Conservation (phyloP, 1,140 invertebrate genomes). For the Chrysopa pallens region DNA sequence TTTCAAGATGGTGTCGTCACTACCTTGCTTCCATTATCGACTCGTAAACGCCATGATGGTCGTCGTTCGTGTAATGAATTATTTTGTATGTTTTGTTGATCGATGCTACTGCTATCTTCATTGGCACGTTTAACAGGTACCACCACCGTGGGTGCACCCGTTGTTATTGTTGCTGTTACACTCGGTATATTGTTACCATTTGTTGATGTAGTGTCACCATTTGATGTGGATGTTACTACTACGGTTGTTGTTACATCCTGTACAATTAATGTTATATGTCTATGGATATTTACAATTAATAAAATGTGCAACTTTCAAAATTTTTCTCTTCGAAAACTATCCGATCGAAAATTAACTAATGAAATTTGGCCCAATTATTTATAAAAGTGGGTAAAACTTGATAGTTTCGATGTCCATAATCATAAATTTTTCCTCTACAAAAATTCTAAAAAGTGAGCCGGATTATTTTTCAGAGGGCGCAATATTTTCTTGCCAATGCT, state of each 20-base stretch:
- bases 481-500: too few relatives aligned
- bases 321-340: too few relatives aligned
- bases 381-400: too few relatives aligned
- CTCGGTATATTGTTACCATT: constrained; percentile 14
- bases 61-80: constrained; percentile 41
- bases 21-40: constrained; percentile 73
- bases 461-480: too few relatives aligned
- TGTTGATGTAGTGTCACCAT: neutral
- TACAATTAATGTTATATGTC: too few relatives aligned
- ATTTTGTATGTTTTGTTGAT: constrained; percentile 7
- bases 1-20: neutral
- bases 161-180: constrained; percentile 39
- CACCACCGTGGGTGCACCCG: constrained; percentile 21
- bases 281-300: too few relatives aligned
- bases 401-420: too few relatives aligned
- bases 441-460: too few relatives aligned
- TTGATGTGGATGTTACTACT: neutral
- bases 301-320: too few relatives aligned
- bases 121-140: constrained; percentile 4
- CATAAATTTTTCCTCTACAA: too few relatives aligned
- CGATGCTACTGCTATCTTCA: constrained; percentile 17
- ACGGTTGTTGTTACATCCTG: constrained; percentile 9
- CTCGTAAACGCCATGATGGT: constrained; percentile 75
- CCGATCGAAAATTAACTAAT: too few relatives aligned
- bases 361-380: too few relatives aligned